Conservation (phyloP, 1,140 invertebrate genomes). For the Mesaphorura yosii region DNA sequence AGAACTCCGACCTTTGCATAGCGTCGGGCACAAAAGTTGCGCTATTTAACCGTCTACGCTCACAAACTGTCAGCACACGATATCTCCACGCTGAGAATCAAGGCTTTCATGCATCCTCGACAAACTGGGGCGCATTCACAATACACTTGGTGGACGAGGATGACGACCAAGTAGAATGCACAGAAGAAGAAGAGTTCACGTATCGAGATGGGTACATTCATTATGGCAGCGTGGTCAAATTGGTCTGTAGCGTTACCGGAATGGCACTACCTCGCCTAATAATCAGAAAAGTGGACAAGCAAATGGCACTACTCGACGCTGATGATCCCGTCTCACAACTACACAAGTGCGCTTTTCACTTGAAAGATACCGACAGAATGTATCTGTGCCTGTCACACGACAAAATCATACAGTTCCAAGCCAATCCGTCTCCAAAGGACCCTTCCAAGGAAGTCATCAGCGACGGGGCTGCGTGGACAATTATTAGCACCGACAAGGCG, state of each 20-base stretch:
- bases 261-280: slow-evolving; percentile 47
- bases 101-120: slow-evolving; percentile 55
- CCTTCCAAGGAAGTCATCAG: slow-evolving; percentile 55
- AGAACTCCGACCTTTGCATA: slow-evolving; percentile 59
- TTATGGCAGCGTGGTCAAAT: slow-evolving; percentile 56
- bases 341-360: slow-evolving; percentile 60
- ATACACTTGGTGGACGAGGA: slow-evolving; percentile 55
- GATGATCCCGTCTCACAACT: slow-evolving; percentile 58
- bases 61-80: slow-evolving; percentile 56
- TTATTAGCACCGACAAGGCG: slow-evolving; percentile 59
- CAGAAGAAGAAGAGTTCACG: slow-evolving; percentile 53
- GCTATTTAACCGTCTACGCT: slow-evolving; percentile 56
- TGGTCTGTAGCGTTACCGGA: slow-evolving; percentile 56
- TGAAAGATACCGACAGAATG: slow-evolving; percentile 58
- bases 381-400: slow-evolving; percentile 58
- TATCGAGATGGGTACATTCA: slow-evolving; percentile 56
- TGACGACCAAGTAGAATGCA: slow-evolving; percentile 35
- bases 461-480: slow-evolving; percentile 60
- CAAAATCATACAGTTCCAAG: slow-evolving; percentile 58
- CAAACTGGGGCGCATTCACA: slow-evolving; percentile 59
- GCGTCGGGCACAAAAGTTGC: slow-evolving; percentile 57
- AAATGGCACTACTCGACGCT: slow-evolving; percentile 53
- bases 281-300: slow-evolving; percentile 43
- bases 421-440: slow-evolving; percentile 50
- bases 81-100: slow-evolving; percentile 57